Percentiles rank a stretch among this genome's conserved stretches.
Evolutionary conservation across 2,113 vertebrate species (phyloP).

Genomic region (Podiceps cristatus): DNA sequence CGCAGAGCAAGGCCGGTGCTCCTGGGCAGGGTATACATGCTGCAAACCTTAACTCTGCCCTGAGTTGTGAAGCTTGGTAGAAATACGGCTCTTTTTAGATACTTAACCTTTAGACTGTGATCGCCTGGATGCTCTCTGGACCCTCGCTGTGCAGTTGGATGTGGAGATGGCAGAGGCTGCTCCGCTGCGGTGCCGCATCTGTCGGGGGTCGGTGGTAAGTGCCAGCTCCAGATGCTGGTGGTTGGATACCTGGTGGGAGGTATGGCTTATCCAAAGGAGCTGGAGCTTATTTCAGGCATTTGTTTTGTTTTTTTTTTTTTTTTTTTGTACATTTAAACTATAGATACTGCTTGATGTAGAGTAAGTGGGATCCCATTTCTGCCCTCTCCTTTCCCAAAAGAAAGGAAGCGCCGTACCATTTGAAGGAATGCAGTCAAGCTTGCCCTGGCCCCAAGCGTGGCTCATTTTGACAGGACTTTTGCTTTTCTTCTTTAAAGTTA

Average conservation of each 20-base stretch:
- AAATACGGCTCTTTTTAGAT: neutral
- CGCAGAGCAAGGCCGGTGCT: neutral
- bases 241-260: neutral
- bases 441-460: neutral
- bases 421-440: neutral
- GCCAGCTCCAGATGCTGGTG: neutral
- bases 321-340: neutral
- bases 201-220: neutral
- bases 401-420: neutral
- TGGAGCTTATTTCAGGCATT: neutral
- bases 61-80: neutral
- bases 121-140: neutral
- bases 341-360: neutral
- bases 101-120: neutral
- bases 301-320: no score
- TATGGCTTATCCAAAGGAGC: neutral
- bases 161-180: neutral
- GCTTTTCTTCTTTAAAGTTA: neutral
- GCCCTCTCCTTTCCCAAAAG: neutral
- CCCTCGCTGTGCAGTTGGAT: neutral
- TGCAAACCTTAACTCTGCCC: neutral
- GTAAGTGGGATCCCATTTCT: neutral
- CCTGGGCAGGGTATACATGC: fast-evolving
- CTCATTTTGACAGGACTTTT: neutral
- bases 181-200: neutral